phyloP scores from a whole-genome alignment of 2,797 vertebrate genomes.

The Leuciscus waleckii region DNA sequence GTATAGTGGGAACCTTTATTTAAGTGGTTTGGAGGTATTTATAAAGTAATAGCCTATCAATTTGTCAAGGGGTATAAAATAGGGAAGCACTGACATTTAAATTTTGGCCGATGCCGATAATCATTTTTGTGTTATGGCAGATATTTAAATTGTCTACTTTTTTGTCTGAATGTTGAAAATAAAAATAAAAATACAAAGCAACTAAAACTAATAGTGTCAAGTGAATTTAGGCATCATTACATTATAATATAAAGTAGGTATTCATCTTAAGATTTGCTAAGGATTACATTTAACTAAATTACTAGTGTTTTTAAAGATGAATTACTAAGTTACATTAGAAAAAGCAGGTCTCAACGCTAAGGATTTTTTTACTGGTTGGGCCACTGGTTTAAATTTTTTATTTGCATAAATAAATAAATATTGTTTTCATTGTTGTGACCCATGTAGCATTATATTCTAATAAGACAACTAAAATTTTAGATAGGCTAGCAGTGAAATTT shows the following conservation, averaged over 20 bases:
- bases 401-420: no score
- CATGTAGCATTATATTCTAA: no score
- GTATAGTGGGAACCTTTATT: slow-evolving; percentile 24
- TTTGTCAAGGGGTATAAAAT: background rate
- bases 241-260: background rate
- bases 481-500: no score
- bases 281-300: background rate
- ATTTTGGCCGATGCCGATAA: background rate
- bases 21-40: slow-evolving; percentile 14
- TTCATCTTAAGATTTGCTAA: background rate
- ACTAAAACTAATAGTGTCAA: background rate
- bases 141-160: background rate
- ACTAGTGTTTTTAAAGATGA: background rate
- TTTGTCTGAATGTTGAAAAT: background rate
- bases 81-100: background rate
- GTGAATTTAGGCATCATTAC: background rate
- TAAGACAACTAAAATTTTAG: no score
- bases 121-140: background rate
- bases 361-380: no score
- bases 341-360: no score
- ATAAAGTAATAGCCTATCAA: slow-evolving; percentile 11
- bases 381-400: no score
- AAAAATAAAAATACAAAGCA: background rate
- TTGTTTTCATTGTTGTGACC: no score
- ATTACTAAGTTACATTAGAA: background rate